Conservation (phyloP, 64 coral and sea anemone genomes). For the Stichodactyla helianthus region DNA sequence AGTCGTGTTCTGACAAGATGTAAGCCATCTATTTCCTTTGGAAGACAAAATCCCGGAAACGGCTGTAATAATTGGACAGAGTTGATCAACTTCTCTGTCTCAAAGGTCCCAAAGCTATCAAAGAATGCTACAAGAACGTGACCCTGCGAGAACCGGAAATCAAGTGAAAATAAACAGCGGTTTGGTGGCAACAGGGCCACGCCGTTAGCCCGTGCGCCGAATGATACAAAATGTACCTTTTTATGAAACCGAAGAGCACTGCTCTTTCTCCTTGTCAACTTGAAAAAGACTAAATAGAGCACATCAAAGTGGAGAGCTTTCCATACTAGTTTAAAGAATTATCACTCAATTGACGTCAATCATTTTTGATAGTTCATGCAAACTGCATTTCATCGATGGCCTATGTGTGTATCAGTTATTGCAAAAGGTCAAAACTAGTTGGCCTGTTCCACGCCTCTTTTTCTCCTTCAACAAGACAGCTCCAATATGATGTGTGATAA, state of each 20-base stretch:
- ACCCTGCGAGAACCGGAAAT: slow-evolving; percentile 14
- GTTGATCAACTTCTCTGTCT: slow-evolving; percentile 17
- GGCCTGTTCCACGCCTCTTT: slow-evolving; percentile 17
- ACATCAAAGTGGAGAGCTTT: slow-evolving; percentile 19
- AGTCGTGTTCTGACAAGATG: slow-evolving; percentile 14
- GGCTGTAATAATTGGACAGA: slow-evolving; percentile 17
- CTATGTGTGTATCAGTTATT: slow-evolving; percentile 12
- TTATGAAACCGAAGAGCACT: not conserved
- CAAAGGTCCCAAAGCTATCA: slow-evolving; percentile 9
- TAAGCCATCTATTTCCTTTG: slow-evolving; percentile 29
- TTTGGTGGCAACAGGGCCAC: not conserved
- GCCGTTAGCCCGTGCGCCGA: not conserved
- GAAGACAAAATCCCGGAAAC: slow-evolving; percentile 31
- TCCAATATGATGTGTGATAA: slow-evolving; percentile 23
- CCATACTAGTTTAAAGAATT: slow-evolving; percentile 14
- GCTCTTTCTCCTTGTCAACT: slow-evolving; percentile 19
- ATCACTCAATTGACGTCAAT: slow-evolving; percentile 22
- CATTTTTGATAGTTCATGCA: slow-evolving; percentile 24
- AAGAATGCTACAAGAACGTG: slow-evolving; percentile 8
- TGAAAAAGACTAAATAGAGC: not conserved
- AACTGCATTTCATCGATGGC: slow-evolving; percentile 9
- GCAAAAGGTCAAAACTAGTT: slow-evolving; percentile 20
- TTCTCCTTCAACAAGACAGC: slow-evolving; percentile 4
- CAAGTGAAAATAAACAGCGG: slow-evolving; percentile 2
- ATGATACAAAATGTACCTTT: not conserved